phyloP scores from a whole-genome alignment of 2,888 invertebrate species.

The Ypsolopha scabrella region DNA sequence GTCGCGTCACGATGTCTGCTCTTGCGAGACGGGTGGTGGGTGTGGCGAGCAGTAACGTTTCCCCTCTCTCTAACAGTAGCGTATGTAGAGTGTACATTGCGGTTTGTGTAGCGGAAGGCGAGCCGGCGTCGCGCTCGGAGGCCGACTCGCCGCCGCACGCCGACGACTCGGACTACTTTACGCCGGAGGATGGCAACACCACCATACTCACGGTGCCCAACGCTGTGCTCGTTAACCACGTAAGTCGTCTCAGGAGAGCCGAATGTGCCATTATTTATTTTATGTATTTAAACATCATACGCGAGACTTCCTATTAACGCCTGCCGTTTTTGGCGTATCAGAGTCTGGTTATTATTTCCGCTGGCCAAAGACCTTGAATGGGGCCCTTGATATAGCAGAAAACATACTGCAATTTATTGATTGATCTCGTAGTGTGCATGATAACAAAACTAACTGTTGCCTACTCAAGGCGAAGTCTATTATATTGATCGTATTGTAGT shows the following conservation, averaged over 20 bases:
- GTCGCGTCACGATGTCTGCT: too few relatives aligned
- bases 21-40: too few relatives aligned
- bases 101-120: constrained; percentile 19
- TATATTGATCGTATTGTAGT: too few relatives aligned
- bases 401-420: too few relatives aligned
- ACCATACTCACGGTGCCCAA: constrained; percentile 75
- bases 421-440: too few relatives aligned
- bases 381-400: too few relatives aligned
- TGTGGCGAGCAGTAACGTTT: neutral
- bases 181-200: constrained; percentile 80
- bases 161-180: constrained; percentile 84
- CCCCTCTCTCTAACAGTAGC: neutral
- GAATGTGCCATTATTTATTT: neutral
- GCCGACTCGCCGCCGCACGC: constrained; percentile 63
- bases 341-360: too few relatives aligned
- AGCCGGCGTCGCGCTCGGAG: constrained; percentile 18
- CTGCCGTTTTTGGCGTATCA: too few relatives aligned
- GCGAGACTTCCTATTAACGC: too few relatives aligned
- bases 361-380: too few relatives aligned
- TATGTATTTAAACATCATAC: neutral
- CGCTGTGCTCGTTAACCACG: constrained; percentile 28
- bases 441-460: neutral
- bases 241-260: constrained; percentile 29
- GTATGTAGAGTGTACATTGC: constrained; percentile 2
- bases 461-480: constrained; percentile 8